Base-by-base conservation (phyloP, 1,140 invertebrate genomes). In the Plutomurus gul region DNA sequence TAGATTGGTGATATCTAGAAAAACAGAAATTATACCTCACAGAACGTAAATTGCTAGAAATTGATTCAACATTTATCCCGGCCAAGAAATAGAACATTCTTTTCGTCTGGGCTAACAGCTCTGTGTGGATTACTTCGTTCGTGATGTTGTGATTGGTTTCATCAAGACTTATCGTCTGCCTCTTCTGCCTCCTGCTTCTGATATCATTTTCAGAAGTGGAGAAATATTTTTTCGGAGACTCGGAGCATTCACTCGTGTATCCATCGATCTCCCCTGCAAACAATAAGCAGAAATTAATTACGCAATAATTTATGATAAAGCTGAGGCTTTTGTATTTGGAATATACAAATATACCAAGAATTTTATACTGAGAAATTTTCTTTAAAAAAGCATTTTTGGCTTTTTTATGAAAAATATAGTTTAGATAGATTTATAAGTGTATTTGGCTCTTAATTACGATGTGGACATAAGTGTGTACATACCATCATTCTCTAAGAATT, bases 81-180 rank as follows among this genome's bases (percentile, higher is more conserved):
- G 72, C 18, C 27, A 79, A 43, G 39, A 56, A 79, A 27, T 79
- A 79, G 43, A 79, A 79, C 72, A 79, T 75, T 36, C 78, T 18
- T 22, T 79, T 79, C n/a, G 78, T 79, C 13, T 79, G 78, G 0
- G 36, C 73, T 25, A 37, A 49, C 5, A 56, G 25, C 20, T 79
- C 40, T 18, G 56, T 1, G 6, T 7, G 30, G 0, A 65, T 20
- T 0, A 70, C 47, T 25, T 70, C 39, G 25, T 40, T 39, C 11
- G 20, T 33, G 7, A 56, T 2, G 5, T 27, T 39, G 16, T 22
- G 2, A 51, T 25, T 51, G 10, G 1, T 51, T 22, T 65, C 56
- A 33, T 65, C 56, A 36, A 65, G 13, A 33, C 27, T 33, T 10
- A 65, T 18, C 18, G 56, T 65, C 20, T 33, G 25, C n/a, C 56